Percentiles rank a stretch among this genome's conserved stretches.
phyloP scores from a whole-genome alignment of 2,888 invertebrate species.

The Hydroisotoma schaefferi region DNA sequence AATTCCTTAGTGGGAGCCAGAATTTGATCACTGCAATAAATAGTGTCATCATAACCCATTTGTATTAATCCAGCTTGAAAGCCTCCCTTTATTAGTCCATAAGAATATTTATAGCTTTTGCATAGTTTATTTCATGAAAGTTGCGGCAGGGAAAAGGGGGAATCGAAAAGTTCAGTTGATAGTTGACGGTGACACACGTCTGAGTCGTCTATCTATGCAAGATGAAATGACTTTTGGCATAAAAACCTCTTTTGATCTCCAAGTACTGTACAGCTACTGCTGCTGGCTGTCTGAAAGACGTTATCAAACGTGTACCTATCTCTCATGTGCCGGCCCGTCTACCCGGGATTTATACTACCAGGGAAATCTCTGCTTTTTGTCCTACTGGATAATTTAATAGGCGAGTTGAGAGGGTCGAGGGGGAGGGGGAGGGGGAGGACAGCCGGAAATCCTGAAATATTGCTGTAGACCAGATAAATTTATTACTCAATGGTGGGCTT shows the following conservation, averaged over 20 bases:
- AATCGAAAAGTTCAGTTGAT: too few species aligned
- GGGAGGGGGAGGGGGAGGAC: not conserved
- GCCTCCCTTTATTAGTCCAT: too few species aligned
- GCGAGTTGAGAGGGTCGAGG: not conserved
- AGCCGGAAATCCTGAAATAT: not conserved
- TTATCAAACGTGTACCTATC: not conserved
- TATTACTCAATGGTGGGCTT: too few species aligned
- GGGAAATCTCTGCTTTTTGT: not conserved
- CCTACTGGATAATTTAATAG: not conserved
- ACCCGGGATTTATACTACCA: not conserved
- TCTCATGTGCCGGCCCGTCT: not conserved
- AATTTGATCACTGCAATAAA: too few species aligned
- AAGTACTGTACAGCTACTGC: too few species aligned
- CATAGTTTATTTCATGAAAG: too few species aligned
- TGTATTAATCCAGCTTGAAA: too few species aligned
- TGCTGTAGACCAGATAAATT: too few species aligned
- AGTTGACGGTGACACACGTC: not conserved
- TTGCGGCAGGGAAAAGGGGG: too few species aligned
- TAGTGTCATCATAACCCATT: too few species aligned
- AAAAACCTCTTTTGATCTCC: not conserved
- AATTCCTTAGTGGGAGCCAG: too few species aligned
- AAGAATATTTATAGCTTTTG: too few species aligned
- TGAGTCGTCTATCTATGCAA: not conserved
- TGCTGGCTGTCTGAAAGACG: not conserved
- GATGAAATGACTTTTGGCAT: not conserved